These are phyloP conservation scores for Ophonus ardosiacus DNA, from an alignment of 2,888 invertebrate species.

Conservation along the genomic window DNA sequence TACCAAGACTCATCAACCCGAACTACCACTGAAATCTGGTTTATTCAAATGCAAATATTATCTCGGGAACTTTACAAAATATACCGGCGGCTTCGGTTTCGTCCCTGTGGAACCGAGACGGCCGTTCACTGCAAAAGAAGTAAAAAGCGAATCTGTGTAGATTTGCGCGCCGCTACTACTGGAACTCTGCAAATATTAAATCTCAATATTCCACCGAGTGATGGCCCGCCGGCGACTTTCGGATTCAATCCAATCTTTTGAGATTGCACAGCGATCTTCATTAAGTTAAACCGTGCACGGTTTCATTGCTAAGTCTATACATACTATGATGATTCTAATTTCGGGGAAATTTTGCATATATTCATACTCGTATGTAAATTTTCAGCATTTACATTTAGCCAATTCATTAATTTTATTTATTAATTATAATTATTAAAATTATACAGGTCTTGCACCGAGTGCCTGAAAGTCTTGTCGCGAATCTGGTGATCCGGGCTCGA, in stretches of 20 bases:
- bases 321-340: too few relatives aligned
- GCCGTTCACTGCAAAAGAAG: constrained; percentile 18
- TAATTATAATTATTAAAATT: too few relatives aligned
- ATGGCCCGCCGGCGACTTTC: constrained; percentile 65
- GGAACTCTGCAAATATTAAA: constrained; percentile 62
- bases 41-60: constrained; percentile 63
- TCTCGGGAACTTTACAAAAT: constrained; percentile 59
- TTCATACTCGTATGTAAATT: too few relatives aligned
- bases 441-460: too few relatives aligned
- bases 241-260: constrained; percentile 70
- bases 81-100: constrained; percentile 33
- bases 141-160: constrained; percentile 52
- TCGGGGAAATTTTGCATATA: too few relatives aligned
- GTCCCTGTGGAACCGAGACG: constrained; percentile 30
- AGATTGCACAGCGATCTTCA: constrained; percentile 67
- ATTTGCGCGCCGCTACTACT: constrained; percentile 22
- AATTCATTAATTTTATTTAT: too few relatives aligned
- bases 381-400: too few relatives aligned
- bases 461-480: too few relatives aligned
- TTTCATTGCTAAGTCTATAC: not conserved
- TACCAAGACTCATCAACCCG: constrained; percentile 60
- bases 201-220: constrained; percentile 59
- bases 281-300: constrained; percentile 57
- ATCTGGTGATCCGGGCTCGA: too few relatives aligned
- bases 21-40: constrained; percentile 60